A percentile compares a stretch with the other conserved stretches of the same genome.
phyloP scores from a whole-genome alignment of 2,113 vertebrate genomes.

The Petrocephalus zakoni region DNA sequence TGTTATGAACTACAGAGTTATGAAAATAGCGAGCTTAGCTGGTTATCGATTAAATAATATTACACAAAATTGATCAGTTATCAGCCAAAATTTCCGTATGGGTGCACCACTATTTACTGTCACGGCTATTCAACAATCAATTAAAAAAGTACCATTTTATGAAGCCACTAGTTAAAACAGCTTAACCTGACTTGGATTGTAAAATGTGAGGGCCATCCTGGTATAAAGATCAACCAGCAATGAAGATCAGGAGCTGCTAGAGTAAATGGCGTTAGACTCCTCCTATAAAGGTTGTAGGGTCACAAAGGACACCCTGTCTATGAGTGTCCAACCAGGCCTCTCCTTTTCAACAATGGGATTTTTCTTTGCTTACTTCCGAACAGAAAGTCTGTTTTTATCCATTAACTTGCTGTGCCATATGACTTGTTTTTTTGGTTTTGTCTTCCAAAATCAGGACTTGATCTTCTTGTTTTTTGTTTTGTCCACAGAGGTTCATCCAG shows the following conservation, averaged over 20 bases:
- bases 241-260: not conserved
- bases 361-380: not conserved
- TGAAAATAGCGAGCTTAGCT: not conserved
- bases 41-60: not conserved
- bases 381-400: not conserved
- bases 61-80: not conserved
- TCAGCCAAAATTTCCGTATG: not conserved
- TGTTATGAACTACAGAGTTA: not conserved
- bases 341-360: not conserved
- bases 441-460: not conserved
- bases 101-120: not conserved
- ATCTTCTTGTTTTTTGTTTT: conserved; percentile 19
- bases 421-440: not conserved
- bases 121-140: not conserved
- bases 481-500: conserved; percentile 92
- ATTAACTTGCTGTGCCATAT: not conserved
- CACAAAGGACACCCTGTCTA: not conserved
- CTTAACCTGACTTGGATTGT: not conserved
- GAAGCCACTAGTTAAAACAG: not conserved
- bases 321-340: not conserved
- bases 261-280: not conserved
- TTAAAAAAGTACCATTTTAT: not conserved
- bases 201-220: not conserved
- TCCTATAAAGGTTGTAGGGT: not conserved
- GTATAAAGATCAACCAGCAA: not conserved